Evolutionary conservation across 1,140 invertebrate genomes (phyloP).

Genomic region (Drosophila mauritiana): DNA sequence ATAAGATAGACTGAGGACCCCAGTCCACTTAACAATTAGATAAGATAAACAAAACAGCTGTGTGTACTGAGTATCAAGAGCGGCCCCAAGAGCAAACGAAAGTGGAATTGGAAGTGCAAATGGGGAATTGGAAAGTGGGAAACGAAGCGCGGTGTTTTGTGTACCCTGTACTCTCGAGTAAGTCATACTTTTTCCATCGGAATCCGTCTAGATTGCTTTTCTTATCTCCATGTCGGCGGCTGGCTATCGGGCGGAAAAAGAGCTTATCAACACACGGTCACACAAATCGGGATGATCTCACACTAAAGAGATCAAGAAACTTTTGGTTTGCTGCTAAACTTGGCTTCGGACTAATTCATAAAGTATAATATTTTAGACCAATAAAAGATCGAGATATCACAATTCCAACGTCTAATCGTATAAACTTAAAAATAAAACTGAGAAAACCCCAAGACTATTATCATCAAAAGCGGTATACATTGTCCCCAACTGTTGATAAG

Average conservation of each 20-base stretch:
- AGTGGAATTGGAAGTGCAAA: slow-evolving; percentile 34
- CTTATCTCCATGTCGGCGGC: slow-evolving; percentile 15
- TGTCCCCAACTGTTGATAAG: slow-evolving; percentile 15
- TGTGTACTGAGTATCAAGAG: slow-evolving; percentile 34
- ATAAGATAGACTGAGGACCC: slow-evolving; percentile 43
- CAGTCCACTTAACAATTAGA: slow-evolving; percentile 33
- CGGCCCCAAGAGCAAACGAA: slow-evolving; percentile 48
- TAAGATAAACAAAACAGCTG: slow-evolving; percentile 62
- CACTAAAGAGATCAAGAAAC: slow-evolving; percentile 29
- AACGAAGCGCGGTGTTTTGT: slow-evolving; percentile 11
- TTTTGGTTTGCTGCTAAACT: not conserved
- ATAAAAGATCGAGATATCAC: too few relatives aligned
- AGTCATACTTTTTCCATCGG: slow-evolving; percentile 11
- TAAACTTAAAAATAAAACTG: not conserved
- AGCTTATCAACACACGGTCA: slow-evolving; percentile 24
- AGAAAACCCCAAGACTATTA: not conserved
- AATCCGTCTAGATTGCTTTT: slow-evolving; percentile 11
- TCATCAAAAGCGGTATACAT: not conserved
- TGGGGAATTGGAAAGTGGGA: slow-evolving; percentile 8
- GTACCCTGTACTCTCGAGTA: slow-evolving; percentile 24
- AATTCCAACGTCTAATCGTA: not conserved
- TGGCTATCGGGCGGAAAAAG: slow-evolving; percentile 4
- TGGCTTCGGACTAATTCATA: slow-evolving; percentile 2
- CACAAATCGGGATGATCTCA: slow-evolving; percentile 27
- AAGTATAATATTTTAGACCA: not conserved